Base-by-base conservation (phyloP, 1,140 invertebrate species). In the Tribolium castaneum region DNA sequence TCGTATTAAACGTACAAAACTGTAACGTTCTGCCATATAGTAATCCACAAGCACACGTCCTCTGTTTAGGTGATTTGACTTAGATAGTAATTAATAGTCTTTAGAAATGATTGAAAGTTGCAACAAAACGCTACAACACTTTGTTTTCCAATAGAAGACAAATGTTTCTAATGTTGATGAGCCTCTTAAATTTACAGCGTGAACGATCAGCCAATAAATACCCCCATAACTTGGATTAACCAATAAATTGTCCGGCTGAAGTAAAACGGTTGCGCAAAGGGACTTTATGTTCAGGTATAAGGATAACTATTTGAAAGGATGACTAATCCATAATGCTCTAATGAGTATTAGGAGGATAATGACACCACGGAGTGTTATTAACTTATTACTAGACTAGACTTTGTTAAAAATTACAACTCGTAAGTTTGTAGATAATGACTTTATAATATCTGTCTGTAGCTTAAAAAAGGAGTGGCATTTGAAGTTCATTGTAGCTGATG, bases 161-260 rank as follows among this genome's bases (percentile, higher is more conserved):
- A 45, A 45, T 45, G 25, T 1, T 30, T 30, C 6, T 30, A 30
- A 30, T 30, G 39, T 45, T n/a, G 39, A 45, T 45, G 39, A 45
- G 39, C 25, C 52, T 22, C 16, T 25, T 59, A 22, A 59, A 59
- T 19, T 59, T 59, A 25, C 1, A 6, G 54, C 14, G 54, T n/a
- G 30, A 59, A 59, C 54, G 19, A 59, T 25, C 19, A 25, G 19
- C 54, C 54, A 59, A 59, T 59, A 30, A 59, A 45, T 45, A 45
- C 0, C 39, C 6, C 39, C 39, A 45, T 45, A 45, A 45, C 54
- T 22, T n/a, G 54, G 22, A 59, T 59, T 25, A 25, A 25, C 54
- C 54, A 22, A 59, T 59, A 59, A 59, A 59, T 59, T 59, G 54
- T 2, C 19, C 54, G 10, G 19, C 10, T 59, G 19, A 59, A 25